These are phyloP conservation scores for Ricordea florida DNA, from an alignment of 92 coral and sea anemone species.

Conservation along the genomic window DNA sequence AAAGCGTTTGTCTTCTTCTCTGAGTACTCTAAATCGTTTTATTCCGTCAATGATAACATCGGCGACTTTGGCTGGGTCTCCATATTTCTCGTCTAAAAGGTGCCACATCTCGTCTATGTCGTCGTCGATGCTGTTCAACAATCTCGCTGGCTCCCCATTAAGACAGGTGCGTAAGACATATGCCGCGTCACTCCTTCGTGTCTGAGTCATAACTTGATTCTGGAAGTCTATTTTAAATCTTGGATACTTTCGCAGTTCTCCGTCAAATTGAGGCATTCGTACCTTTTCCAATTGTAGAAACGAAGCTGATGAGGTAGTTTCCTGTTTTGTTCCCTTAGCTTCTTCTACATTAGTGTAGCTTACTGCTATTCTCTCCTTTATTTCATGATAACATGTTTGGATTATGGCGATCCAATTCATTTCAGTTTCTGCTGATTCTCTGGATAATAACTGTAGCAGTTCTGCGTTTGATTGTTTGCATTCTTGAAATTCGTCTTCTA, in stretches of 20 bases:
- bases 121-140: conserved; percentile 30
- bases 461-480: conserved; percentile 36
- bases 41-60: conserved; percentile 11
- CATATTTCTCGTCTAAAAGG: conserved; percentile 40
- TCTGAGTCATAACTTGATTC: conserved; percentile 35
- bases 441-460: conserved; percentile 11
- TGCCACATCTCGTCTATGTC: conserved; percentile 38
- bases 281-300: conserved; percentile 50
- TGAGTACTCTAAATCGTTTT: background rate
- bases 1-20: conserved; percentile 7
- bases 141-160: conserved; percentile 7
- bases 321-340: conserved; percentile 7
- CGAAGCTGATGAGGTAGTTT: background rate
- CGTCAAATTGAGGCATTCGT: conserved; percentile 46
- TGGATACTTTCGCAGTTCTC: conserved; percentile 45
- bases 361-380: conserved; percentile 7
- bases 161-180: conserved; percentile 55
- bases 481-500: conserved; percentile 44
- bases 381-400: conserved; percentile 40
- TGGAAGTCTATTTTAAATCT: conserved; percentile 40
- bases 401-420: conserved; percentile 42
- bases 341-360: conserved; percentile 32
- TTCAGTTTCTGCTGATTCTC: conserved; percentile 39
- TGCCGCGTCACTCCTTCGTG: conserved; percentile 24
- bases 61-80: no score